Base-by-base conservation (phyloP, 2,113 vertebrate species). In the Lamprotornis superbus region DNA sequence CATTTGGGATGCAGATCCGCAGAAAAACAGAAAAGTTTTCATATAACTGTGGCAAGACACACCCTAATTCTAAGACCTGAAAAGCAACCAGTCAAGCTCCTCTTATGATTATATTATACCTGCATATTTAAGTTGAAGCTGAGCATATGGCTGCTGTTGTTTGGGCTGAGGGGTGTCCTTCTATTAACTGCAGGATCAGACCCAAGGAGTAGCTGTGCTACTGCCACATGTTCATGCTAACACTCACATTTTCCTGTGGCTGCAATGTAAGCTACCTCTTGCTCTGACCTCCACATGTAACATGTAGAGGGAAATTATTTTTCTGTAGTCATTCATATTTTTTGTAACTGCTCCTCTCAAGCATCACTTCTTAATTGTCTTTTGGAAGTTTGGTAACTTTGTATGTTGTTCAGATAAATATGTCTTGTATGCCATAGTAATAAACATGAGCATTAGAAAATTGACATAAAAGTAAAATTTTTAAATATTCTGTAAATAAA, bases 221-320 rank as follows among this genome's bases (percentile, higher is more conserved):
- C 21, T 61, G 57, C 33, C 2, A 1, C 15, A 2, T 3, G 10
- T 14, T 17, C 2, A 3, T 33, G 16, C 5, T 61, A 47, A 25
- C 1, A 17, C 7, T 44, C 49, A 27, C 21, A 19, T 47, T 91
- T 64, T 35, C 27, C 60, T 63, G 27, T 11, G 27, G 6, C 37
- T 86, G 37, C 14, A 49, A 11, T 12, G 11, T 16, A n/a, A 53
- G 13, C 6, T 52, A 7, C 12, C 5, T 46, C 11, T 73, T 64
- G 15, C n/a, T 86, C 22, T 63, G 61, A 49, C 39, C 56, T 83
- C 37, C 31, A 2, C 27, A 10, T 56, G 15, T 21, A 27, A 25
- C 1, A 0, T 8, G 25, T 7, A 53, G 27, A 55, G 16, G 27
- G 25, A 74, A 78, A 44, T 22, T 22, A 1, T 73, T 83, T 64